A percentile compares a stretch with the other conserved stretches of the same genome.
These are phyloP conservation scores for Eupsittula cactorum DNA, from an alignment of 2,113 vertebrate species.

Conservation along the genomic window DNA sequence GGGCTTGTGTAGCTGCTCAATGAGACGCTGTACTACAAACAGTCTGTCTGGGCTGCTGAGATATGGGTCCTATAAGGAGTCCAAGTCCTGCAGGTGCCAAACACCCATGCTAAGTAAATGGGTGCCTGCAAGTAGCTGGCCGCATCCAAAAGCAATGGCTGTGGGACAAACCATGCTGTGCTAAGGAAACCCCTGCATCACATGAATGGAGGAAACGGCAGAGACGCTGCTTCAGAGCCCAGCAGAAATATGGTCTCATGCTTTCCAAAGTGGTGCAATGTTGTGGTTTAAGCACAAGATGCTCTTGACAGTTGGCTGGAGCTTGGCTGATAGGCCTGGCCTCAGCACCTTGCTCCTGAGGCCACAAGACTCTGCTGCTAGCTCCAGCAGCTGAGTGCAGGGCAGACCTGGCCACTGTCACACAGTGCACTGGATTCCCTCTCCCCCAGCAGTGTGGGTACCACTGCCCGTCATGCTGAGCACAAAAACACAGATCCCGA, in stretches of 20 bases:
- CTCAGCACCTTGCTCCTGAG: neutral
- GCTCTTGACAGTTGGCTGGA: neutral
- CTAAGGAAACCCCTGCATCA: neutral
- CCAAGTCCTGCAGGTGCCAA: neutral
- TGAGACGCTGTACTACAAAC: neutral
- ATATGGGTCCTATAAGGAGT: neutral
- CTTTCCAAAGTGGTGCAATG: neutral
- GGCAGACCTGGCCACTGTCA: neutral
- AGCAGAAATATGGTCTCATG: neutral
- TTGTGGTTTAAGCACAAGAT: neutral
- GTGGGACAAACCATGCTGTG: neutral
- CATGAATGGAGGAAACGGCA: neutral
- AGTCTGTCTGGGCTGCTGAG: neutral
- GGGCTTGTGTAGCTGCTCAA: neutral
- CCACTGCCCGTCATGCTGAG: rapidly evolving
- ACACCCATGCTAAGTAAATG: rapidly evolving
- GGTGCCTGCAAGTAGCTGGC: neutral
- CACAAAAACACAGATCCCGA: neutral
- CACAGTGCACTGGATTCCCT: neutral
- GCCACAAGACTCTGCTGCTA: neutral
- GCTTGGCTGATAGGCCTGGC: neutral
- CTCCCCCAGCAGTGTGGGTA: neutral
- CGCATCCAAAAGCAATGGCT: neutral
- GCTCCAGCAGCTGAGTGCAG: neutral
- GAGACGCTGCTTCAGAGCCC: neutral